A percentile compares a stretch with the other conserved stretches of the same genome.
Conservation (phyloP, 37 sponge, comb jelly and placozoan genomes). For the Oscarella lobularis region DNA sequence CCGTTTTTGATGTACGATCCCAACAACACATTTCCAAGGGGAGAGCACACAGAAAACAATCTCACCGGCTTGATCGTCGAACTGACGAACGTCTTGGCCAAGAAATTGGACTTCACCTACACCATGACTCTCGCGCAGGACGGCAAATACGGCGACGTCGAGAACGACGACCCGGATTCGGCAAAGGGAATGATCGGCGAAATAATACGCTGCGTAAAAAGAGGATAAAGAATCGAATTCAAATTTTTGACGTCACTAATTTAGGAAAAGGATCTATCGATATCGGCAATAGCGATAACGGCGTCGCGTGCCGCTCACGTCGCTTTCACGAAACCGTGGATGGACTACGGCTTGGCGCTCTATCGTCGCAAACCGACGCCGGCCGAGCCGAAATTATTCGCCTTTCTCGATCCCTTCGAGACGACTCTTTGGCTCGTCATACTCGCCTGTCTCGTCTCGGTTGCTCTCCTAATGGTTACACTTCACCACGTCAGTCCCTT, state of each 20-base stretch:
- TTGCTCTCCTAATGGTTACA: background rate
- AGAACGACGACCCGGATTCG: background rate
- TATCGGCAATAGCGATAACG: background rate
- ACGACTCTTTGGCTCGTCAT: background rate
- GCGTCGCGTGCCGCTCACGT: background rate
- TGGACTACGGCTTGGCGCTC: background rate
- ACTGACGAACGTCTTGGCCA: background rate
- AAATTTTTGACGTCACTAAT: background rate
- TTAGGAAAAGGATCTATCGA: background rate
- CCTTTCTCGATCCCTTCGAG: constrained; percentile 2
- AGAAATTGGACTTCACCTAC: background rate
- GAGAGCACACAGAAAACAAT: background rate
- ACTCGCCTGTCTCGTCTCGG: background rate
- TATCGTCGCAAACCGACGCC: background rate
- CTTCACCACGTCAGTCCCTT: background rate
- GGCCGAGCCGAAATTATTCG: background rate
- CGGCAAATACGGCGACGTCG: background rate
- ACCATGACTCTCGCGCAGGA: background rate
- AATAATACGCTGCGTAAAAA: background rate
- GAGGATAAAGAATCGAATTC: too few species aligned
- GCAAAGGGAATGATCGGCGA: background rate
- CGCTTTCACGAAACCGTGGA: background rate
- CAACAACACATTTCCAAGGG: background rate
- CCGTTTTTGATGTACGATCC: background rate
- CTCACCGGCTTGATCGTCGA: background rate